Conservation (phyloP, 2,113 vertebrate genomes). For the Paratilapia polleni region DNA sequence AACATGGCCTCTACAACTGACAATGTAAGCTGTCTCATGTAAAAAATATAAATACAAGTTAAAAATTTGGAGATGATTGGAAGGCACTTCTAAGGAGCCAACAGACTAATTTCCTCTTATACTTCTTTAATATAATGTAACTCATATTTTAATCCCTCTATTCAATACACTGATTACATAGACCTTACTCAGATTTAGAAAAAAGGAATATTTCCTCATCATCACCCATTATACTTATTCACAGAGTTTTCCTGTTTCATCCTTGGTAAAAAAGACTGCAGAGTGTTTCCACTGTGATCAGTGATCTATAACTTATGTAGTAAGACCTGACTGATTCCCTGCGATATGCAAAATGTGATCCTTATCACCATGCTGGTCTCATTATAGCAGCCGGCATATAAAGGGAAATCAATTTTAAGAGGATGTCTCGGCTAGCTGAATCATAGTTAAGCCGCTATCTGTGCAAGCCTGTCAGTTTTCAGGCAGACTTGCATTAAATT, state of each 20-base stretch:
- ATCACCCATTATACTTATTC: constrained; percentile 17
- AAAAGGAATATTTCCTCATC: constrained; percentile 29
- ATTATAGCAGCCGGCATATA: constrained; percentile 66
- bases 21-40: neutral
- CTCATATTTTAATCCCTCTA: neutral
- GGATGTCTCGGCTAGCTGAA: constrained; percentile 50
- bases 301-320: constrained; percentile 58
- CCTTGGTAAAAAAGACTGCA: constrained; percentile 36
- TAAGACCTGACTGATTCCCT: constrained; percentile 66
- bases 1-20: neutral
- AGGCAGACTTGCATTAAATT: constrained; percentile 51
- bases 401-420: constrained; percentile 72
- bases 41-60: neutral
- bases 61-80: neutral
- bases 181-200: constrained; percentile 19
- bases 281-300: constrained; percentile 56
- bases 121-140: neutral
- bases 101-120: neutral
- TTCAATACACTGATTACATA: constrained; percentile 21
- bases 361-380: constrained; percentile 59
- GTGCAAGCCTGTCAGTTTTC: constrained; percentile 49
- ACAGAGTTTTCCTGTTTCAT: constrained; percentile 41
- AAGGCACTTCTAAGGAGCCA: neutral
- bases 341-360: constrained; percentile 68
- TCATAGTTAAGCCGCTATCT: constrained; percentile 57